Conservation (phyloP, 2,113 vertebrate species). For the Rhinoderma darwinii region DNA sequence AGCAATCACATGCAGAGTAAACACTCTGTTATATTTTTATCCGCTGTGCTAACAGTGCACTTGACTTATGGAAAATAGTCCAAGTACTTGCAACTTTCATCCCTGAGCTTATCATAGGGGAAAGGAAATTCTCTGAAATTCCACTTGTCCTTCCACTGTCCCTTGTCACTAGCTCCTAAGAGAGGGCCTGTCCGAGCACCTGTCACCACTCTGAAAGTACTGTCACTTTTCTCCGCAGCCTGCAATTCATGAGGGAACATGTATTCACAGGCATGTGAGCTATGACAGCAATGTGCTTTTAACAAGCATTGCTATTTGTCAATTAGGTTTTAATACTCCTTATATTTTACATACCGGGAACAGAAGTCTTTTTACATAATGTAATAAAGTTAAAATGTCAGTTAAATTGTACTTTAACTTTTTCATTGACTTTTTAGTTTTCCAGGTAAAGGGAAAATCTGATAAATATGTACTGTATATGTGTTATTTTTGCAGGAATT, state of each 20-base stretch:
- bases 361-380: background rate
- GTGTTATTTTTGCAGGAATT: background rate
- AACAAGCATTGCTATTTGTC: background rate
- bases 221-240: background rate
- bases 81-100: background rate
- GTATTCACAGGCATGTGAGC: conserved; percentile 23
- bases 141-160: conserved; percentile 15
- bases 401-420: background rate
- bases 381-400: background rate
- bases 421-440: background rate
- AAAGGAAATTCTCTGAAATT: background rate
- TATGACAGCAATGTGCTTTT: conserved; percentile 44
- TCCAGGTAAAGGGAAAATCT: background rate
- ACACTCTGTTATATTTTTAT: background rate
- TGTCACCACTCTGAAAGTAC: background rate
- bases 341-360: background rate
- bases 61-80: background rate
- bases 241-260: background rate
- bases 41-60: background rate
- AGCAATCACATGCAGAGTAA: background rate
- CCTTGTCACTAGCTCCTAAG: conserved; percentile 28
- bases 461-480: background rate
- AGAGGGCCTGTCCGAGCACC: background rate
- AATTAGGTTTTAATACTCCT: conserved; percentile 5
- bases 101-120: background rate